Conservation (phyloP, 2,888 invertebrate genomes). For the Ommatoiulus sabulosus region DNA sequence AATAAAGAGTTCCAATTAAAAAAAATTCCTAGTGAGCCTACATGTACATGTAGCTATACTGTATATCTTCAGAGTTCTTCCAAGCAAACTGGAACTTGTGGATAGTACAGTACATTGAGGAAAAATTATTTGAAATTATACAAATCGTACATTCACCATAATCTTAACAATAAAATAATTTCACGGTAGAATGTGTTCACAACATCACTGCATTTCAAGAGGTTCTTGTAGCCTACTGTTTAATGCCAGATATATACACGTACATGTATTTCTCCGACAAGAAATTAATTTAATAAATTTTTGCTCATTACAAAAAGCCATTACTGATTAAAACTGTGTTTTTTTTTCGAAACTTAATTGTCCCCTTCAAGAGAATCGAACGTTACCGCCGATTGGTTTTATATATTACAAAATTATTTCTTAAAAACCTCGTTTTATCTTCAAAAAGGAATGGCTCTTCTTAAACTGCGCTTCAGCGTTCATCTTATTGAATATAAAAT, state of each 20-base stretch:
- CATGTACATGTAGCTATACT: too few relatives aligned
- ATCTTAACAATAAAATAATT: too few relatives aligned
- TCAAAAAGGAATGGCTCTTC: not conserved
- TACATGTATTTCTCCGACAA: not conserved
- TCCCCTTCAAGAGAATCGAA: not conserved
- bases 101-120: too few relatives aligned
- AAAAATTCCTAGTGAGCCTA: too few relatives aligned
- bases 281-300: not conserved
- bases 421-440: not conserved
- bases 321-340: not conserved
- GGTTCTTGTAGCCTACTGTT: too few relatives aligned
- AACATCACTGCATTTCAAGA: too few relatives aligned
- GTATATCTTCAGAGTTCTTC: too few relatives aligned
- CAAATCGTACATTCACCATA: too few relatives aligned
- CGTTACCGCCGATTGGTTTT: not conserved
- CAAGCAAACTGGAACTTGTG: too few relatives aligned
- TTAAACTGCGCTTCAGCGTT: constrained; percentile 11
- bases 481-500: constrained; percentile 32
- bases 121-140: too few relatives aligned
- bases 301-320: not conserved
- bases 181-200: too few relatives aligned
- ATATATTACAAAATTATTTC: not conserved
- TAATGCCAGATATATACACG: too few relatives aligned
- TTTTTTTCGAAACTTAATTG: not conserved
- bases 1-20: not conserved